Evolutionary conservation across 2,113 vertebrate species (phyloP).

Genomic region (Toxotes chatareus): DNA sequence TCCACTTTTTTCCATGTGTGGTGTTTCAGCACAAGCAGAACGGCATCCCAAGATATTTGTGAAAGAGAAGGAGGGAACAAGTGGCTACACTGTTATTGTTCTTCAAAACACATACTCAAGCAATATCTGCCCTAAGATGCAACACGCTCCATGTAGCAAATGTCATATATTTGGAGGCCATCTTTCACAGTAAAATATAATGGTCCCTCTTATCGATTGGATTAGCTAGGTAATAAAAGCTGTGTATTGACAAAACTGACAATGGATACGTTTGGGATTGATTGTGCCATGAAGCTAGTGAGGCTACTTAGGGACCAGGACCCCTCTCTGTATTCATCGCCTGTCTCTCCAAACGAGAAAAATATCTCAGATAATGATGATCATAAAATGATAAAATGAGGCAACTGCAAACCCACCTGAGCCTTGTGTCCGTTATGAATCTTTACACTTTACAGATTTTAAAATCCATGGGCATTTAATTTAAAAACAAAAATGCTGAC

Average conservation of each 20-base stretch:
- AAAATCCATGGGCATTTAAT: background rate
- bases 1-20: constrained; percentile 14
- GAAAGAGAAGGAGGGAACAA: background rate
- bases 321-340: constrained; percentile 32
- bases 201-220: constrained; percentile 62
- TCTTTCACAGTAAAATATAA: constrained; percentile 74
- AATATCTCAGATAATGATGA: constrained; percentile 61
- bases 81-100: background rate
- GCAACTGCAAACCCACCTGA: constrained; percentile 22
- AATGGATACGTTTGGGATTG: constrained; percentile 69
- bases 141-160: constrained; percentile 53
- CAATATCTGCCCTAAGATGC: constrained; percentile 12
- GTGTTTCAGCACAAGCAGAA: constrained; percentile 3
- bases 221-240: constrained; percentile 77
- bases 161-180: constrained; percentile 52
- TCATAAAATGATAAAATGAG: constrained; percentile 55
- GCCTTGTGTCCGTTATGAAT: constrained; percentile 9
- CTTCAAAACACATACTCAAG: constrained; percentile 12
- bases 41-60: constrained; percentile 28
- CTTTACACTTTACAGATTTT: background rate
- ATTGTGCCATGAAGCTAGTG: constrained; percentile 59
- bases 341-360: constrained; percentile 15
- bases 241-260: constrained; percentile 77
- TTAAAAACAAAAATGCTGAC: too few relatives aligned
- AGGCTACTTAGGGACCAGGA: constrained; percentile 50